Evolutionary conservation across 2,113 vertebrate genomes (phyloP).

Genomic region (Calidris pugnax): DNA sequence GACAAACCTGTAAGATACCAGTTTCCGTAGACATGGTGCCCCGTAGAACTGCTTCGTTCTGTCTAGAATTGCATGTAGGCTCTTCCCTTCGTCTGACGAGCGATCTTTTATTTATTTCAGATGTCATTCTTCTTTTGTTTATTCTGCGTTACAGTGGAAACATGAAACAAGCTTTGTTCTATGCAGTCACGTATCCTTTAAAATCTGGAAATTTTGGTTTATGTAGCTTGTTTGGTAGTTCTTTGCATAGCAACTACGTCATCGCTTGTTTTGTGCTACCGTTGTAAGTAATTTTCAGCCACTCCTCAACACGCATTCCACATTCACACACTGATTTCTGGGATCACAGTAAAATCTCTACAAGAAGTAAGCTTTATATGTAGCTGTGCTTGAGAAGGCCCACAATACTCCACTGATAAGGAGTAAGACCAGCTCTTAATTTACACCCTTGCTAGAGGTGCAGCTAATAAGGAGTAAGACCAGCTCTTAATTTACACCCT

Average conservation of each 20-base stretch:
- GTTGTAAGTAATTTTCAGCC: not conserved
- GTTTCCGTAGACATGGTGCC: not conserved
- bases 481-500: not conserved
- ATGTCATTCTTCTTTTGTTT: constrained; percentile 83
- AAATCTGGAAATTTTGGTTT: not conserved
- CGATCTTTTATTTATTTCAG: constrained; percentile 70
- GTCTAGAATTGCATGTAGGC: not conserved
- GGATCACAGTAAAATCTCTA: not conserved
- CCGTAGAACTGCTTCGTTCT: not conserved
- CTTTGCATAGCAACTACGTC: not conserved
- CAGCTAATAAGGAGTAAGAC: not conserved
- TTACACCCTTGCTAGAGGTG: not conserved
- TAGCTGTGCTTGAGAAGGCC: not conserved
- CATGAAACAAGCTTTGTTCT: constrained; percentile 75
- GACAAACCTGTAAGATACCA: not conserved
- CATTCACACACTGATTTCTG: not conserved
- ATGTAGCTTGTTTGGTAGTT: not conserved
- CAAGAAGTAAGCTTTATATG: not conserved
- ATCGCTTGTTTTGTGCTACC: not conserved
- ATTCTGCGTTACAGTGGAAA: constrained; percentile 84
- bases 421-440: not conserved
- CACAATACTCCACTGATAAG: not conserved
- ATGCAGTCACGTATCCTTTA: constrained; percentile 86
- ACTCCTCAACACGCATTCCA: not conserved
- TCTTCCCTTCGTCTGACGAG: not conserved